phyloP scores from a whole-genome alignment of 2,113 vertebrate genomes.

The Epinephelus cyanopodus region DNA sequence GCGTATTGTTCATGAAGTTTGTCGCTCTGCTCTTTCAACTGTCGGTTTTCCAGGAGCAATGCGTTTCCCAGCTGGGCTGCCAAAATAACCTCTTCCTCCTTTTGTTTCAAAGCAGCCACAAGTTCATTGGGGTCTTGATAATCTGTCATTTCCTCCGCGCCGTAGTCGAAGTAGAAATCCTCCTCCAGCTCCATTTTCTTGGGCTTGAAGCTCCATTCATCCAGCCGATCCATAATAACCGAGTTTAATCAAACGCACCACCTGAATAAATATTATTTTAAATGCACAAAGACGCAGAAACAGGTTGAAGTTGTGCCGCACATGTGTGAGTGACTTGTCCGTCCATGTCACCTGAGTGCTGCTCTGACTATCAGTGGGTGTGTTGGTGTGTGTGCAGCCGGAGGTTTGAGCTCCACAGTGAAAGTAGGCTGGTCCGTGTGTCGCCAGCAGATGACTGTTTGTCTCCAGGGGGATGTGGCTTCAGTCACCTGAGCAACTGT shows the following conservation, averaged over 20 bases:
- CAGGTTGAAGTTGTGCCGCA: neutral
- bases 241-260: neutral
- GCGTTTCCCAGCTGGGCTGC: slow-evolving; percentile 87
- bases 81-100: slow-evolving; percentile 86
- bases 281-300: neutral
- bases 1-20: slow-evolving; percentile 79
- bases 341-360: slow-evolving; percentile 10
- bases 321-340: neutral
- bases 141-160: slow-evolving; percentile 76
- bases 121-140: slow-evolving; percentile 81
- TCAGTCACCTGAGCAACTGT: slow-evolving; percentile 69
- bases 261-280: neutral
- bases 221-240: slow-evolving; percentile 78
- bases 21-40: slow-evolving; percentile 80
- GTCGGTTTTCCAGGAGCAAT: slow-evolving; percentile 84
- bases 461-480: slow-evolving; percentile 31
- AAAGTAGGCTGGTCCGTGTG: slow-evolving; percentile 36
- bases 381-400: neutral
- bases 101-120: slow-evolving; percentile 82
- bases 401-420: neutral
- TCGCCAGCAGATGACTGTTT: slow-evolving; percentile 55
- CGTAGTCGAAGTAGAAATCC: slow-evolving; percentile 82
- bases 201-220: slow-evolving; percentile 74
- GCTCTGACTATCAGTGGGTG: neutral
- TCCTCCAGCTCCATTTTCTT: slow-evolving; percentile 77